A percentile compares a stretch with the other conserved stretches of the same genome.
Evolutionary conservation across 2,888 invertebrate genomes (phyloP).

Genomic region (Plebejus melissa): DNA sequence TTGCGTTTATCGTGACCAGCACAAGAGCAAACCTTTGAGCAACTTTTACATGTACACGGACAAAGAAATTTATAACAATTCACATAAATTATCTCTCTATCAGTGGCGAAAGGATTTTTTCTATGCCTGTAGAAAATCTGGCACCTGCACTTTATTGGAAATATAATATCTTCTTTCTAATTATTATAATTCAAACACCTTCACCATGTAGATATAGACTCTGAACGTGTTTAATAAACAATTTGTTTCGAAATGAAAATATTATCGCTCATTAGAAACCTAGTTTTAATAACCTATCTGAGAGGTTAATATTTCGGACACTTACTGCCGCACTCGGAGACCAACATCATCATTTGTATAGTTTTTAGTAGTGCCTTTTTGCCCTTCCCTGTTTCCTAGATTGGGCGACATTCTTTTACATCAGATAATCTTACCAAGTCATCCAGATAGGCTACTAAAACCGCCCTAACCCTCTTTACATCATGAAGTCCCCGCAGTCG

Average conservation of each 20-base stretch:
- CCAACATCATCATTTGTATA: too few species aligned
- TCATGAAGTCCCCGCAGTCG: slow-evolving; percentile 86
- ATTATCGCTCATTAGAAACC: background rate
- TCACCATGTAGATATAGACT: background rate
- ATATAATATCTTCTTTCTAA: background rate
- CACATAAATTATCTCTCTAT: background rate
- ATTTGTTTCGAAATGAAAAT: background rate
- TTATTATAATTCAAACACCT: background rate
- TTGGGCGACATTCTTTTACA: background rate
- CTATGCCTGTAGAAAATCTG: background rate
- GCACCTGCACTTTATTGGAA: background rate
- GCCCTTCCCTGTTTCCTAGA: too few species aligned
- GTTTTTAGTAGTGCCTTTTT: too few species aligned
- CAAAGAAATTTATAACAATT: slow-evolving; percentile 16
- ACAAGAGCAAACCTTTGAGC: slow-evolving; percentile 41
- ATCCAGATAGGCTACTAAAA: background rate
- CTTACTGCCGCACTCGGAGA: too few species aligned
- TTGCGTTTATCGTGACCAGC: slow-evolving; percentile 53
- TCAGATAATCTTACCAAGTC: background rate
- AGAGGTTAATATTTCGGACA: background rate
- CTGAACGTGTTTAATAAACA: background rate
- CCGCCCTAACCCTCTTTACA: slow-evolving; percentile 57
- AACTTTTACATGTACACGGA: slow-evolving; percentile 2
- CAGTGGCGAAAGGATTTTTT: background rate
- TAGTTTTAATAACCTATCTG: background rate